Conservation (phyloP, 64 coral and sea anemone species). For the Montipora capricornis region DNA sequence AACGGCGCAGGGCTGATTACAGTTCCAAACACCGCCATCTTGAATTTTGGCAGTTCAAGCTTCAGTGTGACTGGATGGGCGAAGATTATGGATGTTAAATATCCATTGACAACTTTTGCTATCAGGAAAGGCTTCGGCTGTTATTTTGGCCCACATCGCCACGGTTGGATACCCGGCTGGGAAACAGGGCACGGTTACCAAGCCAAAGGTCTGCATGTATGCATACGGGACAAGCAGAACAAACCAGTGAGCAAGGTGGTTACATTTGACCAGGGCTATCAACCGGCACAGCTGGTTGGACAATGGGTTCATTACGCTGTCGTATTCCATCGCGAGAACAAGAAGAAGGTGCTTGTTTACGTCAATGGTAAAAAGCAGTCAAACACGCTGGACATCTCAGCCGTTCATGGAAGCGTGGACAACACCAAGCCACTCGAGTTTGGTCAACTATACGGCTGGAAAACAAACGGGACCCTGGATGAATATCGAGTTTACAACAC, state of each 20-base stretch:
- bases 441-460: too few species aligned
- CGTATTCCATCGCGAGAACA: slow-evolving; percentile 36
- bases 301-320: background rate
- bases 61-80: background rate
- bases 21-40: slow-evolving; percentile 24
- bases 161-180: slow-evolving; percentile 68
- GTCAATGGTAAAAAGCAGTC: background rate
- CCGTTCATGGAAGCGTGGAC: too few species aligned
- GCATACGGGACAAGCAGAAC: slow-evolving; percentile 74
- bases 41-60: slow-evolving; percentile 67
- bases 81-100: slow-evolving; percentile 59
- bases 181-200: slow-evolving; percentile 73
- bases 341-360: slow-evolving; percentile 44
- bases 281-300: slow-evolving; percentile 25
- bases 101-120: slow-evolving; percentile 2
- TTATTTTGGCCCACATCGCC: background rate
- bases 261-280: slow-evolving; percentile 51
- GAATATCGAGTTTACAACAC: slow-evolving; percentile 20
- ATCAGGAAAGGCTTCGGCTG: too few species aligned
- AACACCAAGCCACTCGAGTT: too few species aligned
- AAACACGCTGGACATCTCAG: too few species aligned
- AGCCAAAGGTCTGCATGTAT: slow-evolving; percentile 47
- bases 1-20: background rate
- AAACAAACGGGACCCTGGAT: too few species aligned
- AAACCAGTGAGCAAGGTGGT: background rate